A percentile compares a stretch with the other conserved stretches of the same genome.
Conservation (phyloP, 2,113 vertebrate genomes). For the Hemiprocne comata region DNA sequence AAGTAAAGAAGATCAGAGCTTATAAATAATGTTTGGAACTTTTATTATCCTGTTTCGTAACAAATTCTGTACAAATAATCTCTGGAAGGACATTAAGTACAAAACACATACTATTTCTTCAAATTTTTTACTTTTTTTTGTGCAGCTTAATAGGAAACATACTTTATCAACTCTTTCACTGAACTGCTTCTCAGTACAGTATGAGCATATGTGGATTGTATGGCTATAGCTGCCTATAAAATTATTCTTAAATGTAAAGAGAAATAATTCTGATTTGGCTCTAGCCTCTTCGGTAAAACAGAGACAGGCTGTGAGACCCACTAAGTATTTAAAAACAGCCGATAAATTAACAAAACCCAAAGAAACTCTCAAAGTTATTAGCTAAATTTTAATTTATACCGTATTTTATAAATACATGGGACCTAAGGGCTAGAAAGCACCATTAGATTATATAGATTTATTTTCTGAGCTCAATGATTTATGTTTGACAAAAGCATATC, state of each 20-base stretch:
- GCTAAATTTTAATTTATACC: constrained; percentile 25
- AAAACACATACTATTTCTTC: background rate
- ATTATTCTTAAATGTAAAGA: background rate
- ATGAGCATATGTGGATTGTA: background rate
- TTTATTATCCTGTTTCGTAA: background rate
- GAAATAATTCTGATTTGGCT: background rate
- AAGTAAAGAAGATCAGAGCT: background rate
- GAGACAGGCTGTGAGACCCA: background rate
- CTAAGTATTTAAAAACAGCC: background rate
- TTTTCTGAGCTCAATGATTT: constrained; percentile 25
- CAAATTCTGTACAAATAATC: background rate
- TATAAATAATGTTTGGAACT: background rate
- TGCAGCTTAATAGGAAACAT: background rate
- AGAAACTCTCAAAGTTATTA: constrained; percentile 43
- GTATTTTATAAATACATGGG: constrained; percentile 27
- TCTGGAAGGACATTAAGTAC: background rate
- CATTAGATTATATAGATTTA: constrained; percentile 29
- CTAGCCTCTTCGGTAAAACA: background rate
- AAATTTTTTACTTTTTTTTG: background rate
- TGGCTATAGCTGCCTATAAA: background rate
- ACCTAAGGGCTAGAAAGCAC: constrained; percentile 2
- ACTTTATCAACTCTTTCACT: background rate
- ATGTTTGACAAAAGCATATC: background rate
- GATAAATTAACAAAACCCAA: constrained; percentile 46
- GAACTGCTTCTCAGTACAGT: background rate